Percentiles rank a stretch among this genome's conserved stretches.
These are phyloP conservation scores for Stegastes partitus DNA, from an alignment of 2,113 vertebrate genomes.

Conservation along the genomic window DNA sequence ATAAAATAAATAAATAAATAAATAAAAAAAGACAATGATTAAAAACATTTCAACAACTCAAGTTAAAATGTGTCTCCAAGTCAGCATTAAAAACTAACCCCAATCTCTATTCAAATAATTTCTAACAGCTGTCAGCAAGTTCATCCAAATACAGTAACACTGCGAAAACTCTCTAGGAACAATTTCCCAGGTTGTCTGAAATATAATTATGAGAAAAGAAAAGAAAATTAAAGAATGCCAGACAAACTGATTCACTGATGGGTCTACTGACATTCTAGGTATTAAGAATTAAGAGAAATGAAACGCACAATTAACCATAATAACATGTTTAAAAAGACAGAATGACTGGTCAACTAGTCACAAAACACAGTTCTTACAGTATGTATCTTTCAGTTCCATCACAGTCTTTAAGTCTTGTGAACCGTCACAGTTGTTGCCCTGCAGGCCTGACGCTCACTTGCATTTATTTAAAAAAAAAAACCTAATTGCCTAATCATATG, in stretches of 20 bases:
- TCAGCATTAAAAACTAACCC: not conserved
- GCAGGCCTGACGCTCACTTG: not conserved
- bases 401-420: not conserved
- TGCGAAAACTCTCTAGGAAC: not conserved
- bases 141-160: not conserved
- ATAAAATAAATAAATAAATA: not conserved
- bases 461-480: slow-evolving; percentile 5
- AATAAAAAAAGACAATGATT: not conserved
- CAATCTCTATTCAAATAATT: not conserved
- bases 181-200: not conserved
- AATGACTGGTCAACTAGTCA: not conserved
- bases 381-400: too few species aligned
- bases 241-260: not conserved
- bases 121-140: not conserved
- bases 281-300: not conserved
- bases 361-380: too few species aligned
- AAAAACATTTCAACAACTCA: too few species aligned
- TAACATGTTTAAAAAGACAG: not conserved
- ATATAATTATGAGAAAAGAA: too few species aligned
- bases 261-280: not conserved
- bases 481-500: slow-evolving; percentile 25
- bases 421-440: not conserved
- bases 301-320: not conserved
- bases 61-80: too few species aligned
- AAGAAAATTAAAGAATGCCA: too few species aligned